Evolutionary conservation across 2,888 invertebrate genomes (phyloP), one percentile per base, ranked within the genome.

Genomic region (Lepidocyrtoides sp.): DNA sequence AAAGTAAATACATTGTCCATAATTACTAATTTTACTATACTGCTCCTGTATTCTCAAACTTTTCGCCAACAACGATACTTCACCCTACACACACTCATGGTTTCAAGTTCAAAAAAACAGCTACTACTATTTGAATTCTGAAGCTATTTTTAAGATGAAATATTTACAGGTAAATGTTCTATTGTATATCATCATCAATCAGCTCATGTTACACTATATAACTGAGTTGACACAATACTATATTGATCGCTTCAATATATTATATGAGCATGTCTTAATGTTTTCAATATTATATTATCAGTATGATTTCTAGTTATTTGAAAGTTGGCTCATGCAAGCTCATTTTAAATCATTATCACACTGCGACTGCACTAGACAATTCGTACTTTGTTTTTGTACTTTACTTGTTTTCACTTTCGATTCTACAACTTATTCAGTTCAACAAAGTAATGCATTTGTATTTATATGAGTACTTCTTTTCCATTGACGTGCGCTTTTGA

Each of bases 71-170:
- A 75, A 51, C 23, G 44, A 51, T 48, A 75, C 48, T 26, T 75
- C 44, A 75, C 48, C 14, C 48, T 51, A 75, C 72, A 72, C 20
- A 75, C 51, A 29, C 75, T 79, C 57, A 72, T 51, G 84, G 83
- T 72, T 86, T 86, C 86, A 86, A 86, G 86, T 86, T 86, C 75
- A 86, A 86, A 84, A 29, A 36, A 57, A 75, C 72, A 75, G 14
- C 69, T 26, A 48, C 75, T 26, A 48, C 75, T 75, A 66, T 48
- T 85, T 85, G 54, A 85, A 86, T 86, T 57, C 86, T 60, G 86
- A 86, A 86, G 86, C 86, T 86, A 86, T 75, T 63, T 75, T n/a
- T 29, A 63, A 66, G 83, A 29, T 44, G 44, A 86, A 86, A 86
- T 14, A 60, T 60, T 57, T 86, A 36, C 86, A 86, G 86, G 86